phyloP scores from a whole-genome alignment of 2,888 invertebrate genomes.

The Melolontha melolontha region DNA sequence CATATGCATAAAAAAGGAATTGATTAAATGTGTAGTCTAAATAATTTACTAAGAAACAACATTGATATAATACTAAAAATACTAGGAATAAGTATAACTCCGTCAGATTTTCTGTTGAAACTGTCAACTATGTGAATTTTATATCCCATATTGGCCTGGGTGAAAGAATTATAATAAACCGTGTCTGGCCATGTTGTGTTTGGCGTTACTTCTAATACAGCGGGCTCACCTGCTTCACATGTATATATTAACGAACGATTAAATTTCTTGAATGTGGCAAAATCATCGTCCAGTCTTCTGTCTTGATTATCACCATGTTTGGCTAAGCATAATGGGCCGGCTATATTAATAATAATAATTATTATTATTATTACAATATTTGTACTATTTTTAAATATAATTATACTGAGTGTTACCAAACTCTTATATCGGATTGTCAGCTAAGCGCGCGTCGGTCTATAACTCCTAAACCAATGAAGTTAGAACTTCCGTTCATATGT shows the following conservation, averaged over 20 bases:
- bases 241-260: slow-evolving; percentile 79
- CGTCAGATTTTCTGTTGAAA: slow-evolving; percentile 64
- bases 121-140: slow-evolving; percentile 91
- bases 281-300: slow-evolving; percentile 83
- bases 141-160: slow-evolving; percentile 95
- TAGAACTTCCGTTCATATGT: no score
- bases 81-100: slow-evolving; percentile 25
- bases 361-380: no score
- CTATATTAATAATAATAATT: slow-evolving; percentile 58
- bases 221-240: slow-evolving; percentile 81
- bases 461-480: no score
- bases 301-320: slow-evolving; percentile 76
- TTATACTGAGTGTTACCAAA: no score
- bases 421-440: no score
- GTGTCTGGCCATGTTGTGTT: slow-evolving; percentile 92
- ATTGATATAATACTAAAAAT: slow-evolving; percentile 1
- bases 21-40: no score
- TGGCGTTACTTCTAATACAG: slow-evolving; percentile 82
- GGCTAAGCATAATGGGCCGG: slow-evolving; percentile 84
- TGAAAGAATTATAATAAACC: slow-evolving; percentile 94
- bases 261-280: slow-evolving; percentile 83
- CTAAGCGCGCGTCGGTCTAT: no score
- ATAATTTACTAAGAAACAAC: slow-evolving; percentile 15
- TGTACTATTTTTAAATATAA: no score
- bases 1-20: no score